Evolutionary conservation across 2,888 invertebrate genomes (phyloP).

Genomic region (Chymomyza amoena): DNA sequence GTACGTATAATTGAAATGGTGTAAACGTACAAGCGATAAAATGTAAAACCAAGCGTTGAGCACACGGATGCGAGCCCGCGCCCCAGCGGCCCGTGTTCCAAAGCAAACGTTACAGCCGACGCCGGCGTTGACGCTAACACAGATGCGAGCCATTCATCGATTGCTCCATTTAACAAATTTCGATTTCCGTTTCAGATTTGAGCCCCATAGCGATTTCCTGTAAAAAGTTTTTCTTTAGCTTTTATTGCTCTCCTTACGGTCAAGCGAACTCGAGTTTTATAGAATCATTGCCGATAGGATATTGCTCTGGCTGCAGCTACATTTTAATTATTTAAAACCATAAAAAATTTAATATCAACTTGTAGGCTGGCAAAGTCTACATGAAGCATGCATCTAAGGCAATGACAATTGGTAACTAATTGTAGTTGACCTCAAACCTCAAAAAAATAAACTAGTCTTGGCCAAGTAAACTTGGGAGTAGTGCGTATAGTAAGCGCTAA

Average conservation of each 20-base stretch:
- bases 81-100: background rate
- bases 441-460: too few species aligned
- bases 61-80: constrained; percentile 18
- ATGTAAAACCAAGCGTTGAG: constrained; percentile 62
- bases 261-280: constrained; percentile 42
- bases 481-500: background rate
- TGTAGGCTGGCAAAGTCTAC: background rate
- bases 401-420: background rate
- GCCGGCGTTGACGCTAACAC: constrained; percentile 9
- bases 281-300: constrained; percentile 15
- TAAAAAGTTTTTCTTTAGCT: constrained; percentile 44
- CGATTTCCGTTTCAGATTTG: constrained; percentile 72
- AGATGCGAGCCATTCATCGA: constrained; percentile 55
- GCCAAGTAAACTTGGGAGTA: too few species aligned
- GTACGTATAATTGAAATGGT: constrained; percentile 68
- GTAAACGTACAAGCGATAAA: constrained; percentile 74
- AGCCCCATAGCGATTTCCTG: constrained; percentile 54
- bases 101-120: background rate
- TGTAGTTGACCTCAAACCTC: background rate
- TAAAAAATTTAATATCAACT: background rate
- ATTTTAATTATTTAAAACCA: constrained; percentile 57
- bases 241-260: constrained; percentile 52
- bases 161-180: constrained; percentile 75
- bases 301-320: constrained; percentile 18
- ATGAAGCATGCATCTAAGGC: background rate